Evolutionary conservation across 2,888 invertebrate genomes (phyloP).

Genomic region (Trichogramma dendrolimi): DNA sequence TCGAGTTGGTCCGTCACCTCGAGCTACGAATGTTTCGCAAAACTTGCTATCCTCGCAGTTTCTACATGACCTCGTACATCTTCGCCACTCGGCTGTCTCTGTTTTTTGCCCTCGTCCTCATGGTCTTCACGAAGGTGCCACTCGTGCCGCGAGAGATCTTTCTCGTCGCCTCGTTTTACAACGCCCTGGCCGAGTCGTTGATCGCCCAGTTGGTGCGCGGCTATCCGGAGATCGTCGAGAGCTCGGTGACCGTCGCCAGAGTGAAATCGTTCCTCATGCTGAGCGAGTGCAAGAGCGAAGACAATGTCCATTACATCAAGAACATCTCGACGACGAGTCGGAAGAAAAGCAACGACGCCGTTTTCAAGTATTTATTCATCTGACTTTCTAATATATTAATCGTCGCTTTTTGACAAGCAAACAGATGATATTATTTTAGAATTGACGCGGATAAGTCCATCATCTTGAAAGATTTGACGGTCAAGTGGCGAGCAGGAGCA

Average conservation of each 20-base stretch:
- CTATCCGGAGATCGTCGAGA: constrained; percentile 58
- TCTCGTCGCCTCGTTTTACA: constrained; percentile 58
- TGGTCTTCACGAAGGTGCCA: constrained; percentile 62
- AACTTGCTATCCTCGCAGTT: constrained; percentile 62
- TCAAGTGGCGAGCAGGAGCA: constrained; percentile 56
- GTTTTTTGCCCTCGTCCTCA: constrained; percentile 69
- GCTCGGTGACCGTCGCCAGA: constrained; percentile 54
- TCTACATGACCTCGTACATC: constrained; percentile 73
- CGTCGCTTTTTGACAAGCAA: too few relatives aligned
- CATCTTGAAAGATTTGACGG: constrained; percentile 35
- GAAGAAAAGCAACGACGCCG: too few relatives aligned
- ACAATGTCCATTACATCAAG: neutral
- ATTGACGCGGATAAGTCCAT: too few relatives aligned
- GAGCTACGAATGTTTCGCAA: constrained; percentile 58
- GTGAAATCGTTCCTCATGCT: constrained; percentile 50
- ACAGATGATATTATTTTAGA: too few relatives aligned
- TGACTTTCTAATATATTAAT: too few relatives aligned
- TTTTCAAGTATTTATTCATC: too few relatives aligned
- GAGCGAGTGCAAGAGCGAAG: constrained; percentile 43
- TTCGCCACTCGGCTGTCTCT: constrained; percentile 80
- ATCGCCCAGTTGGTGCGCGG: constrained; percentile 58
- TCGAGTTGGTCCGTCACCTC: constrained; percentile 58
- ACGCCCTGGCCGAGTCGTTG: constrained; percentile 57
- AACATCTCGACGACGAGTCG: constrained; percentile 34
- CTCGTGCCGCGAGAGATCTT: constrained; percentile 68